Percentiles rank a stretch among this genome's conserved stretches.
Conservation (phyloP, 37 sponge, comb jelly and placozoan genomes). For the Mnemiopsis leidyi region DNA sequence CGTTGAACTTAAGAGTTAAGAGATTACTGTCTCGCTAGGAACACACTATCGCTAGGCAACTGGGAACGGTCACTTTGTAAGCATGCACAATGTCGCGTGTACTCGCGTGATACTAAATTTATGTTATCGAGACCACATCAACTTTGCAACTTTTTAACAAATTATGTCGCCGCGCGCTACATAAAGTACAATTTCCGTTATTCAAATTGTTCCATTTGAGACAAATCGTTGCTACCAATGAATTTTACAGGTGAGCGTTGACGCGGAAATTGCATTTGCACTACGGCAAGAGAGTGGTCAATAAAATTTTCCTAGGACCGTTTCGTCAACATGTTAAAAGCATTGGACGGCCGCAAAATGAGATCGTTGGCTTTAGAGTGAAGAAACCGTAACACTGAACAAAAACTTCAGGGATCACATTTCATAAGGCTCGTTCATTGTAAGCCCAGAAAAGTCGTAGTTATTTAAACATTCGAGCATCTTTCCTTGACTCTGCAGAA, state of each 20-base stretch:
- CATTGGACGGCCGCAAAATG: not conserved
- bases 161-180: not conserved
- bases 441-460: too few species aligned
- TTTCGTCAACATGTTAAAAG: not conserved
- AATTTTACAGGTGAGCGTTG: not conserved
- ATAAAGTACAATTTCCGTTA: not conserved
- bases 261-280: not conserved
- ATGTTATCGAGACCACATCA: not conserved
- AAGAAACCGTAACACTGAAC: not conserved
- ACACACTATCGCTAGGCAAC: not conserved
- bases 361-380: not conserved
- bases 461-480: too few species aligned
- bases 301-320: not conserved
- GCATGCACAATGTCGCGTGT: not conserved
- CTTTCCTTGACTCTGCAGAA: too few species aligned
- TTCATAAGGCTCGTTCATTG: not conserved
- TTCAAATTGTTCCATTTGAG: not conserved
- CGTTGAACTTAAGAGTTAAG: too few species aligned
- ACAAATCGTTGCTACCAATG: not conserved
- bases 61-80: not conserved
- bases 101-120: not conserved
- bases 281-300: not conserved
- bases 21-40: not conserved
- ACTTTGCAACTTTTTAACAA: not conserved
- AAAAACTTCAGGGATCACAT: not conserved